Percentiles rank a stretch among this genome's conserved stretches.
Evolutionary conservation across 2,797 vertebrate species (phyloP).

Genomic region (Pithecia hirsuta): DNA sequence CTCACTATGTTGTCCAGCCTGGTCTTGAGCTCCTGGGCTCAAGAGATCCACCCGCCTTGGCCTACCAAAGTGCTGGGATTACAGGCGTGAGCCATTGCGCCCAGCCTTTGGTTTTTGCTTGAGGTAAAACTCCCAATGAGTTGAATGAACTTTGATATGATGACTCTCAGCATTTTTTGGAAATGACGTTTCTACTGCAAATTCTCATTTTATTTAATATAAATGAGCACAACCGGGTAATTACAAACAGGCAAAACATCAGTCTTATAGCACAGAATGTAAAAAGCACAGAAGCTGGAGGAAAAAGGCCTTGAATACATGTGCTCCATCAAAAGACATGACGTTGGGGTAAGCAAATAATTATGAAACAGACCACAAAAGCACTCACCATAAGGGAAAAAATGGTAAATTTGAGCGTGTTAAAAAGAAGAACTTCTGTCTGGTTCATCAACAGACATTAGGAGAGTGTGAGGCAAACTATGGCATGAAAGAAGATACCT

Average conservation of each 20-base stretch:
- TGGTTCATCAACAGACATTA: background rate
- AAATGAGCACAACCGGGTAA: background rate
- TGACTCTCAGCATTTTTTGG: background rate
- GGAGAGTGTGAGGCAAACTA: background rate
- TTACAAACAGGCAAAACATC: background rate
- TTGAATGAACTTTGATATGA: background rate
- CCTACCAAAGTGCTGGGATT: no score
- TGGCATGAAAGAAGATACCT: background rate
- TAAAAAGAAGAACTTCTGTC: conserved; percentile 1
- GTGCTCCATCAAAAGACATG: background rate
- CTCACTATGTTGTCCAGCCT: no score
- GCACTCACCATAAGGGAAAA: background rate
- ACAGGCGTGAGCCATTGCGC: no score
- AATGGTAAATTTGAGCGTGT: background rate
- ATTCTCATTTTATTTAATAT: background rate
- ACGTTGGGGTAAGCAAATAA: background rate
- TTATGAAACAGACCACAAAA: background rate
- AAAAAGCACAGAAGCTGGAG: background rate
- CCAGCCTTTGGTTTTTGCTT: background rate
- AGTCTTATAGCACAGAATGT: background rate
- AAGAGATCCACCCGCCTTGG: no score
- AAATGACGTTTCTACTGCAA: background rate
- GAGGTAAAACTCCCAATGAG: background rate
- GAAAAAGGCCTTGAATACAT: background rate
- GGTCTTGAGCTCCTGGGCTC: no score